Conservation (phyloP, 2,888 invertebrate genomes). For the Ennomos erosarius region DNA sequence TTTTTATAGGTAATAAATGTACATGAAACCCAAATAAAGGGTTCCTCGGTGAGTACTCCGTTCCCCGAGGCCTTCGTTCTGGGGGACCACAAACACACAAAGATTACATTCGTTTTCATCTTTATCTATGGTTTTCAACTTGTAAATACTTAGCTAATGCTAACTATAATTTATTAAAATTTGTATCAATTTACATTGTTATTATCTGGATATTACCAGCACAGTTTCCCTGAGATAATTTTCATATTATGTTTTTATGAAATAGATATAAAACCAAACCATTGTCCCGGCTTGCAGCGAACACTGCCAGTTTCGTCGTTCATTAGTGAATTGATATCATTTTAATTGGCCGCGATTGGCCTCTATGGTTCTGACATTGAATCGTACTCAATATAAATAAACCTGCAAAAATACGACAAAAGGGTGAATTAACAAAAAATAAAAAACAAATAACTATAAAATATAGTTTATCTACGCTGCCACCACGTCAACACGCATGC, state of each 20-base stretch:
- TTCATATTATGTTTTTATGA: no score
- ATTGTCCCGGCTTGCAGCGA: neutral
- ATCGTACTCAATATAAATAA: slow-evolving; percentile 56
- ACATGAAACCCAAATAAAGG: no score
- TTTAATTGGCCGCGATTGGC: slow-evolving; percentile 42
- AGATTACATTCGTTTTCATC: no score
- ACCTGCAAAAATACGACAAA: slow-evolving; percentile 59
- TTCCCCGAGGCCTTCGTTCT: no score
- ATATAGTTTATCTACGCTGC: slow-evolving; percentile 57
- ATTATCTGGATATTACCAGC: neutral
- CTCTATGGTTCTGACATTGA: slow-evolving; percentile 44
- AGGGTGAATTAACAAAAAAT: slow-evolving; percentile 47
- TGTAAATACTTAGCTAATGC: no score
- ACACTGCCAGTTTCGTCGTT: slow-evolving; percentile 17
- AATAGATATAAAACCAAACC: slow-evolving; percentile 1
- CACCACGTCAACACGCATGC: slow-evolving; percentile 60
- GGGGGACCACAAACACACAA: no score
- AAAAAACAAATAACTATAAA: slow-evolving; percentile 58
- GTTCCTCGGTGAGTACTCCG: no score
- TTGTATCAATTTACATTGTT: no score
- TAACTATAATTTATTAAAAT: no score
- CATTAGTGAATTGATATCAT: slow-evolving; percentile 38
- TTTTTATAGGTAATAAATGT: no score
- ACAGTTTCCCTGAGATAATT: no score
- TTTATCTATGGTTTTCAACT: no score